phyloP scores from a whole-genome alignment of 2,797 vertebrate genomes.

The Miichthys miiuy region DNA sequence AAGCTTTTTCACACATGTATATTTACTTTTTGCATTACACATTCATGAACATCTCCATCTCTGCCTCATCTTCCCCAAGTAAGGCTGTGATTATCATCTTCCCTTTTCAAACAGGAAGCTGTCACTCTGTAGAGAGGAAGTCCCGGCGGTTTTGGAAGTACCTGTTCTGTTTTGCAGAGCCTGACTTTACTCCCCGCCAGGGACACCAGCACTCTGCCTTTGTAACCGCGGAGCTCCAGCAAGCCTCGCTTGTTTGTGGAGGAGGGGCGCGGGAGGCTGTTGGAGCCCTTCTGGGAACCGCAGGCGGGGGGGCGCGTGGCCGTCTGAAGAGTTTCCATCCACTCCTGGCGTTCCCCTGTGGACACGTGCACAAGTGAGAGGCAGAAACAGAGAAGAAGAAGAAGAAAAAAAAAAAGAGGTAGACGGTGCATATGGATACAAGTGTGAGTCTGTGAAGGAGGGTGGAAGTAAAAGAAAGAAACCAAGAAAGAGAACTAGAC shows the following conservation, averaged over 20 bases:
- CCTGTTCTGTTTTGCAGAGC: conserved; percentile 98
- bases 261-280: conserved; percentile 70
- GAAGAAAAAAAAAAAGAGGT: conserved; percentile 25
- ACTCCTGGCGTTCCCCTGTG: conserved; percentile 94
- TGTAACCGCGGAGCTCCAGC: conserved; percentile 95
- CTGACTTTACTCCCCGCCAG: conserved; percentile 92
- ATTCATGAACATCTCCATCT: conserved; percentile 55
- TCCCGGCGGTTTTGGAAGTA: conserved; percentile 79
- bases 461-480: conserved; percentile 28
- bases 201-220: conserved; percentile 93
- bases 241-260: conserved; percentile 90
- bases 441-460: conserved; percentile 11
- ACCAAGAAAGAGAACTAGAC: conserved; percentile 48
- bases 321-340: conserved; percentile 89
- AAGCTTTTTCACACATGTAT: conserved; percentile 39
- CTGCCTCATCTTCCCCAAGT: conserved; percentile 54
- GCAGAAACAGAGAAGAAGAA: conserved; percentile 30
- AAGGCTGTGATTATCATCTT: conserved; percentile 59
- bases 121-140: conserved; percentile 71
- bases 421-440: conserved; percentile 38
- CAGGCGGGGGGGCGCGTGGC: conserved; percentile 84
- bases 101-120: conserved; percentile 68
- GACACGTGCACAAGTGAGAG: conserved; percentile 66
- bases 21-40: conserved; percentile 49
- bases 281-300: conserved; percentile 77